These are phyloP conservation scores for Achroia grisella DNA, from an alignment of 1,140 invertebrate species.

Conservation along the genomic window DNA sequence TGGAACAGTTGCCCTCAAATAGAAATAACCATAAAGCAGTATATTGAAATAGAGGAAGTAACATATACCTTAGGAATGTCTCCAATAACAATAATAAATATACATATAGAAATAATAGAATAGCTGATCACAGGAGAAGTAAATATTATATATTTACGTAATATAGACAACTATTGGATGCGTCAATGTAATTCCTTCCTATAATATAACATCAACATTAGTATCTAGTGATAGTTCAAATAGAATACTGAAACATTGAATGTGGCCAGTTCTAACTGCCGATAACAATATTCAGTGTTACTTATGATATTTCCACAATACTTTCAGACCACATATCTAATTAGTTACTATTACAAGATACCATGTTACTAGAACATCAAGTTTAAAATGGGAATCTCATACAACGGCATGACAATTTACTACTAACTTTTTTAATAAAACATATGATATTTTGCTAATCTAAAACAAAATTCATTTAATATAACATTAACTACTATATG, in stretches of 20 bases:
- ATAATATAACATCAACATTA: constrained; percentile 9
- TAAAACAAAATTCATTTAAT: constrained; percentile 50
- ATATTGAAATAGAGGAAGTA: constrained; percentile 28
- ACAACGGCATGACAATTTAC: constrained; percentile 37
- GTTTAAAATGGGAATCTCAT: constrained; percentile 40
- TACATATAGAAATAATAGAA: constrained; percentile 51
- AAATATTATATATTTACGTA: constrained; percentile 61
- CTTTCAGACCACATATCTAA: constrained; percentile 48
- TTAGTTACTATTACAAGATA: constrained; percentile 26
- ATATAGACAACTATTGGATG: constrained; percentile 37
- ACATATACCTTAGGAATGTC: constrained; percentile 56
- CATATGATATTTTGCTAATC: constrained; percentile 51
- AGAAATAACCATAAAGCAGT: constrained; percentile 11
- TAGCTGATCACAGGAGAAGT: constrained; percentile 60
- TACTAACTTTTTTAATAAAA: constrained; percentile 43
- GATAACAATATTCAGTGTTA: constrained; percentile 41
- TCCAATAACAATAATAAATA: constrained; percentile 51
- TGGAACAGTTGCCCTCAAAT: background rate
- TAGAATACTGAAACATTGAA: constrained; percentile 21
- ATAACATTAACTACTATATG: constrained; percentile 43
- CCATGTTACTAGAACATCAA: constrained; percentile 53
- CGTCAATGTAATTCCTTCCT: constrained; percentile 10
- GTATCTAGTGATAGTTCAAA: constrained; percentile 2
- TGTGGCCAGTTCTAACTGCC: constrained; percentile 43
- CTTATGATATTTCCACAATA: constrained; percentile 37